A percentile compares a stretch with the other conserved stretches of the same genome.
phyloP scores from a whole-genome alignment of 2,888 invertebrate species.

The Liposcelis brunnea region DNA sequence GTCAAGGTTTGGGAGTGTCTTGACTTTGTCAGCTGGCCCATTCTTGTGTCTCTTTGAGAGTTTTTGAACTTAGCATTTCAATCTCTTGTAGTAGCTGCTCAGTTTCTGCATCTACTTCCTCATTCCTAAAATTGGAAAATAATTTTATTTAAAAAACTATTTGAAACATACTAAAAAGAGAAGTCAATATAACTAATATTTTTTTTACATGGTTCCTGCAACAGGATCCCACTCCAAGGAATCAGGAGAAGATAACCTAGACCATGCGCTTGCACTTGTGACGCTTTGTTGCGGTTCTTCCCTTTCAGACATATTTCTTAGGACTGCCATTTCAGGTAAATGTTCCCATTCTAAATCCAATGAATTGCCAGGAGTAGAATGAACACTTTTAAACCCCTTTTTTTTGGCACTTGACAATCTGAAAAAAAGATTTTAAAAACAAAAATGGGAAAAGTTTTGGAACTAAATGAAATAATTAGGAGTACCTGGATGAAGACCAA shows the following conservation, averaged over 20 bases:
- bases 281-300: neutral
- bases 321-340: constrained; percentile 4
- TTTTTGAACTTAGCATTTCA: neutral
- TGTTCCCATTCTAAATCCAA: constrained; percentile 7
- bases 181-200: no score
- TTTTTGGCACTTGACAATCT: neutral
- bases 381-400: neutral
- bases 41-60: constrained; percentile 3
- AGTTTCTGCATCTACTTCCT: constrained; percentile 1
- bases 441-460: no score
- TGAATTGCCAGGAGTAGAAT: constrained; percentile 4
- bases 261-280: constrained; percentile 4
- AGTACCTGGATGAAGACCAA: no score
- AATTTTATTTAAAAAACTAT: neutral
- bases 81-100: constrained; percentile 6
- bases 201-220: constrained; percentile 1
- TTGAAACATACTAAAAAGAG: no score
- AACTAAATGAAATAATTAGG: no score
- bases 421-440: no score
- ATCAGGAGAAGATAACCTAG: constrained; percentile 1
- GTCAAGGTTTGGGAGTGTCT: no score
- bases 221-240: constrained; percentile 6
- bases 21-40: constrained; percentile 6
- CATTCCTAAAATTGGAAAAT: neutral
- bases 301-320: no score